phyloP scores from a whole-genome alignment of 2,113 vertebrate genomes.

The Datnioides undecimradiatus region DNA sequence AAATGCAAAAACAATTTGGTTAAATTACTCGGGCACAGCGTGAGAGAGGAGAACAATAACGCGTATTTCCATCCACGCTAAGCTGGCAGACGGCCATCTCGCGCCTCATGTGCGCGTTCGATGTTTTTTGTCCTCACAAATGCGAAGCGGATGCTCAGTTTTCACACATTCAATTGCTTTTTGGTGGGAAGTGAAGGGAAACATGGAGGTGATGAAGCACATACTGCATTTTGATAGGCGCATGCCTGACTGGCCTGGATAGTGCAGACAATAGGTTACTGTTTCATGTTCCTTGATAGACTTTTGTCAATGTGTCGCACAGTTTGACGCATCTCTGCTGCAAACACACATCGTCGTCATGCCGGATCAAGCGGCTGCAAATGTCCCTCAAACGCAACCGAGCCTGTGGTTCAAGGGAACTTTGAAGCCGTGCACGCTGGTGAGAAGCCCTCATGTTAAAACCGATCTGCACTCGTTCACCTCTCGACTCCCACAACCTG shows the following conservation, averaged over 20 bases:
- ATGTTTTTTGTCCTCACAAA: not conserved
- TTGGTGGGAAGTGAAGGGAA: slow-evolving; percentile 33
- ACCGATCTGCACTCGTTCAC: not conserved
- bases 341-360: not conserved
- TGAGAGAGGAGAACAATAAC: not conserved
- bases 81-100: slow-evolving; percentile 9
- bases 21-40: not conserved
- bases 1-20: not conserved
- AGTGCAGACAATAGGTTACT: not conserved
- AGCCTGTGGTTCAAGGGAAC: not conserved
- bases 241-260: not conserved
- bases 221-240: not conserved
- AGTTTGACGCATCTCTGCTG: not conserved
- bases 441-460: not conserved
- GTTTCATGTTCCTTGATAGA: not conserved
- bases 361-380: not conserved
- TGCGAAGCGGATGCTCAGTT: slow-evolving; percentile 12
- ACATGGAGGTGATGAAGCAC: slow-evolving; percentile 20
- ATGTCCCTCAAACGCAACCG: not conserved
- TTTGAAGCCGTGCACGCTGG: not conserved
- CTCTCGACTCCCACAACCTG: not conserved
- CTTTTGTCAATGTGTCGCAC: slow-evolving; percentile 11
- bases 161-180: slow-evolving; percentile 30
- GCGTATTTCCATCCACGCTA: not conserved
- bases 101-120: slow-evolving; percentile 6